These are phyloP conservation scores for Cephalopterus ornatus DNA, from an alignment of 2,113 vertebrate species.

Conservation along the genomic window DNA sequence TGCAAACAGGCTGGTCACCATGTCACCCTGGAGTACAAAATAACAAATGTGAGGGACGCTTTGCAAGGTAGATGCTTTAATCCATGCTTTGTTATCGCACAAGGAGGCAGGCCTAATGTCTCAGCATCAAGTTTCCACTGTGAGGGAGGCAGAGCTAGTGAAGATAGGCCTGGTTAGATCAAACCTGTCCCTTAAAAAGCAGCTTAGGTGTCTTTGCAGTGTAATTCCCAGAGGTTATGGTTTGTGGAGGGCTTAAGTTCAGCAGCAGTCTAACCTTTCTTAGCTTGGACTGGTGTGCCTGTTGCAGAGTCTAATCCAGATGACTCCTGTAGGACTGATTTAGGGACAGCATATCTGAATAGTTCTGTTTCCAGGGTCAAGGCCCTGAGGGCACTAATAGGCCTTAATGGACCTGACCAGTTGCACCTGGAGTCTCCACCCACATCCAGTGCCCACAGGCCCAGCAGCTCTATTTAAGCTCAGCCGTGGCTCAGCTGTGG, in stretches of 20 bases:
- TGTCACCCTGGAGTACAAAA: rapidly evolving
- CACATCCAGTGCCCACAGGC: background rate
- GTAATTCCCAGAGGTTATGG: background rate
- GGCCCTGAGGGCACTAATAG: background rate
- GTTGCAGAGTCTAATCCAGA: background rate
- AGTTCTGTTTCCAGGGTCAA: background rate
- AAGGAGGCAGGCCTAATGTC: background rate
- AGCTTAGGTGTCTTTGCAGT: background rate
- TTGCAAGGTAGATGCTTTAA: background rate
- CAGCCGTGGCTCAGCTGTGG: rapidly evolving
- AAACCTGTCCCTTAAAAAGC: background rate
- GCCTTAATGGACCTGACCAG: background rate
- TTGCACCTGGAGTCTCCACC: background rate
- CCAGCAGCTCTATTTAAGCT: background rate
- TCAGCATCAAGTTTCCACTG: background rate
- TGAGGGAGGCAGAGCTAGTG: background rate
- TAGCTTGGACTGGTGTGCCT: background rate
- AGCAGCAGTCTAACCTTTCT: background rate
- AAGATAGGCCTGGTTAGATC: background rate
- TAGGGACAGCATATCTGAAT: background rate
- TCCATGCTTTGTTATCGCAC: background rate
- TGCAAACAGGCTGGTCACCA: background rate
- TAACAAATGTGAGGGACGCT: background rate
- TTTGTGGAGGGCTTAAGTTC: background rate
- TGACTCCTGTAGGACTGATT: background rate